Base-by-base conservation (phyloP, 2,888 invertebrate genomes). In the Heteromurus nitidus region DNA sequence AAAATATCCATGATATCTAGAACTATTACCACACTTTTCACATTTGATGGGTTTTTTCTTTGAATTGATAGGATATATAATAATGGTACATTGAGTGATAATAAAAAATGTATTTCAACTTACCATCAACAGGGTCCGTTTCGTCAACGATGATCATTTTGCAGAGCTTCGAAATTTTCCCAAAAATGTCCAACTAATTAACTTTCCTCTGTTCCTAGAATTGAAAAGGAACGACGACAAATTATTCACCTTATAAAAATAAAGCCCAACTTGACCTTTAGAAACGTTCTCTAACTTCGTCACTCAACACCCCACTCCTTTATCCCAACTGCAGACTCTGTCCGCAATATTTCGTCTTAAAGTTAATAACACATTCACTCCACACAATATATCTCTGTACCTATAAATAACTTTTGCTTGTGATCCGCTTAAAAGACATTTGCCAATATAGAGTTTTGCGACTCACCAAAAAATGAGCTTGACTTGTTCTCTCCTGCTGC, bases 131-230 rank as follows among this genome's bases (percentile, higher is more conserved):
- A 86, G 96, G 96, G 90, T 96, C 96, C 87, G 93, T 93, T 90
- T 96, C 96, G 90, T 96, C 96, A 82, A 96, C 96, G 90, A 94
- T 94, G 90, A 96, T 95, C 95, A 96, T 95, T 88, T 91, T 91
- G 88, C 50, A 20, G n/a, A 47, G 11, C n/a, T n/a, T n/a, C n/a
- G n/a, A n/a, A 30, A 36, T 36, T 13, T 36, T 50, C 47, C n/a
- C n/a, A n/a, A n/a, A n/a, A n/a, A n/a, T n/a, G n/a, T n/a, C n/a
- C n/a, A n/a, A n/a, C n/a, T n/a, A n/a, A n/a, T n/a, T n/a, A n/a
- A n/a, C n/a, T n/a, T 47, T 11, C 3, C n/a, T 47, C 47, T n/a
- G n/a, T 47, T 47, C 47, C 47, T 47, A 16, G n/a, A 47, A 47
- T n/a, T 16, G 16, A 47, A 47, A 47, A 16, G 47, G n/a, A 47